Base-by-base conservation (phyloP, 2,797 vertebrate species). In the Chaunax sp. region DNA sequence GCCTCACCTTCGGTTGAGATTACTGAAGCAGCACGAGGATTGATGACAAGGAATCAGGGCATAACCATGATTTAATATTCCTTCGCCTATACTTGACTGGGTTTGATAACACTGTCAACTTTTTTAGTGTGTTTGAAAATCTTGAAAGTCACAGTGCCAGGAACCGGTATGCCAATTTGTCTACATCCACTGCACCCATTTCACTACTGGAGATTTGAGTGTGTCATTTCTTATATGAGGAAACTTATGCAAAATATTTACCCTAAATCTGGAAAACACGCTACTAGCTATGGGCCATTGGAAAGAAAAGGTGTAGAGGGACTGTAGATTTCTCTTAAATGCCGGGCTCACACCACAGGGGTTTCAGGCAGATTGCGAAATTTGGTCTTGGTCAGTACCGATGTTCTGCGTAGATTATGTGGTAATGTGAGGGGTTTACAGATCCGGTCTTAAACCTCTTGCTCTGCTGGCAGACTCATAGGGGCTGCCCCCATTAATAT, bases 81-180 rank as follows among this genome's bases (percentile, higher is more conserved):
- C 69, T 70, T 76, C 79, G 80, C 64, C 67, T 72, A 68, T 71
- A 83, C 65, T 76, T 72, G 78, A 83, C 64, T 77, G 64, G 71
- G 63, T 76, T 83, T 84, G 81, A 89, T 85, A 84, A 81, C 73
- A 69, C 60, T 79, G 72, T 86, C 64, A 84, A 78, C 52, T 64
- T 79, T 59, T 25, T 85, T 69, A 30, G 65, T 49, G 61, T 57
- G 75, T 82, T 80, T 64, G 63, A 82, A 35, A 35, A 51, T 41
- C 51, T 65, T 53, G 38, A 72, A 75, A 74, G 75, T 67, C 72
- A 49, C 37, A n/a, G 40, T 69, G 68, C 70, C 66, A 67, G 74
- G 61, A 75, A 78, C 62, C 72, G 1, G 20, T 55, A 35, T 56
- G 60, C 54, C 70, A 60, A 54, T 80, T 72, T 78, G 66, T 76